Base-by-base conservation (phyloP, 2,113 vertebrate species). In the Onychostruthus taczanowskii region DNA sequence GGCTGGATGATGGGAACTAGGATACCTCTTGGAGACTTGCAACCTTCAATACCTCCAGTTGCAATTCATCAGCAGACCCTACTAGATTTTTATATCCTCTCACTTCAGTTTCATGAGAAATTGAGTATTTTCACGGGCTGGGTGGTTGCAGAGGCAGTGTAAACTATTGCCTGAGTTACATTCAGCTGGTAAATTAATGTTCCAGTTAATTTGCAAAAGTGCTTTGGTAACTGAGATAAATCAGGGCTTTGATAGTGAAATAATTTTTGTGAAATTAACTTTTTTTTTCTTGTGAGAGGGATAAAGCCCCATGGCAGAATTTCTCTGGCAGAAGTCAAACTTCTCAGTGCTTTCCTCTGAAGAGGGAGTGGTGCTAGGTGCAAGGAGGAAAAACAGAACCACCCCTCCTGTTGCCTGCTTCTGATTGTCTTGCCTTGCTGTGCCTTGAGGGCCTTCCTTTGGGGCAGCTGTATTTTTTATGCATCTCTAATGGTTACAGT, bases 161-260 rank as follows among this genome's bases (percentile, higher is more conserved):
- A 75, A 70, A 90, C 27, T 70, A 81, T 49, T 75, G 31, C n/a
- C 13, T 41, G 10, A 69, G 7, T 64, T 79, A 70, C 31, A 39
- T 66, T 86, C 46, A 55, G 27, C 22, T 63, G 13, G 13, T 84
- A 84, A 84, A 74, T 62, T 84, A 2, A 50, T 92, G 62, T 81
- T 84, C 53, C 37, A 44, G 41, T 61, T 86, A 87, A 81, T 89
- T 82, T 91, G 63, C 31, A 92, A 75, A 92, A 64, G 28, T 76
- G 53, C 30, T 87, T 75, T 72, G 10, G 11, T 90, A 87, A 69
- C 46, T 70, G 68, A 84, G 22, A 49, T 86, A 88, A 87, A 19
- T 63, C 31, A 49, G 53, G 13, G 11, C 33, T 92, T 90, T 78
- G 31, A 47, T 9, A 68, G 27, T 77, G 27, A 76, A 84, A 63